phyloP scores from a whole-genome alignment of 2,797 vertebrate species.

The Chrysocyon brachyurus region DNA sequence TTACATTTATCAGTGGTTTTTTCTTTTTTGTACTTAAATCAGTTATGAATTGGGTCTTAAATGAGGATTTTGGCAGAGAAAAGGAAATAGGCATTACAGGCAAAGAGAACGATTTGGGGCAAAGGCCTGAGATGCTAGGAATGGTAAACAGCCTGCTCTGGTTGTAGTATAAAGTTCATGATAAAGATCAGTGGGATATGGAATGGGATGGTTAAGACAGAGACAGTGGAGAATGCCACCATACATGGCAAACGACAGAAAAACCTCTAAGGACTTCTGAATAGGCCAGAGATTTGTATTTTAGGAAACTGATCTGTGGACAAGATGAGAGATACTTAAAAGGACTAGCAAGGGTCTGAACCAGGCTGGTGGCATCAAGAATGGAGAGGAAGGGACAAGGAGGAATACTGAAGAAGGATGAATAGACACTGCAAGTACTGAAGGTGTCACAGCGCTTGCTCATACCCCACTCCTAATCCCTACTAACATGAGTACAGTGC shows the following conservation, averaged over 20 bases:
- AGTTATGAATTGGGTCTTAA: not conserved
- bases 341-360: not conserved
- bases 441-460: not conserved
- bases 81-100: not conserved
- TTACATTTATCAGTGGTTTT: not conserved
- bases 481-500: not conserved
- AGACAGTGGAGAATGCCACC: not conserved
- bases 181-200: not conserved
- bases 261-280: not conserved
- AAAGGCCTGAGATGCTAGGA: not conserved
- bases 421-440: not conserved
- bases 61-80: not conserved
- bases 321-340: not conserved
- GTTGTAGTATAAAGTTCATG: not conserved
- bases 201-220: not conserved
- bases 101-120: not conserved
- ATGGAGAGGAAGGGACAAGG: not conserved
- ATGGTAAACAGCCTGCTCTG: not conserved
- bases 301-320: slow-evolving; percentile 28
- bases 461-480: not conserved
- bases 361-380: not conserved
- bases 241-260: not conserved
- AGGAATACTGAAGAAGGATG: not conserved
- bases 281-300: not conserved
- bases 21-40: not conserved